Evolutionary conservation across 2,888 invertebrate species (phyloP).

Genomic region (Pediacus dermestoides): DNA sequence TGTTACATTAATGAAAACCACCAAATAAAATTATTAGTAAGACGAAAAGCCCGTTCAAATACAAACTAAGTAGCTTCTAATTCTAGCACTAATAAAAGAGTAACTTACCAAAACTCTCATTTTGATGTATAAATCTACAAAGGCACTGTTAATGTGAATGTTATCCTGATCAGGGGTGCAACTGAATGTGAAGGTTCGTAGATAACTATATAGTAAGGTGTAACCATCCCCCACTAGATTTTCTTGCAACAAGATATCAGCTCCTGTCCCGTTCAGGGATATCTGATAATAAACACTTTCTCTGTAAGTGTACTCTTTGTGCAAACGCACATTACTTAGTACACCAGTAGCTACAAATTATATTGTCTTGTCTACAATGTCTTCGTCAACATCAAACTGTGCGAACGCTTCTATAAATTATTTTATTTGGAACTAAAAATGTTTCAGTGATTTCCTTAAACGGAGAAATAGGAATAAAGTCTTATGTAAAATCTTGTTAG

Average conservation of each 20-base stretch:
- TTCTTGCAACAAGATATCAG: conserved; percentile 27
- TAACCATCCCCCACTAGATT: conserved; percentile 32
- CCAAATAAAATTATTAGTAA: not conserved
- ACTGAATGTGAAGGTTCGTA: conserved; percentile 28
- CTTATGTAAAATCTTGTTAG: no score
- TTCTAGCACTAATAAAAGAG: no score
- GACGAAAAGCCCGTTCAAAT: conserved; percentile 15
- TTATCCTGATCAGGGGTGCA: conserved; percentile 26
- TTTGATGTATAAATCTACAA: conserved; percentile 17
- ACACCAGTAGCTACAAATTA: no score
- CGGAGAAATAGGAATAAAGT: no score
- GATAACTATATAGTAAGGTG: conserved; percentile 33
- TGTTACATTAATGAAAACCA: not conserved
- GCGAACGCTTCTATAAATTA: no score
- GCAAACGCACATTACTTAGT: no score
- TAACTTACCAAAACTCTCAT: conserved; percentile 36
- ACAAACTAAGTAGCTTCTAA: no score
- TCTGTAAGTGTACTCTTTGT: conserved; percentile 19
- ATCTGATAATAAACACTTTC: conserved; percentile 33
- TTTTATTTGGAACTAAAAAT: no score
- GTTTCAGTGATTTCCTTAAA: no score
- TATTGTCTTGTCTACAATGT: no score
- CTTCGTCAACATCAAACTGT: no score
- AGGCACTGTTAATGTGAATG: no score
- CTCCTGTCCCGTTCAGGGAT: conserved; percentile 31